Evolutionary conservation across 2,888 invertebrate species (phyloP), one percentile per base, ranked within the genome.

Genomic region (Oscheius sp.): DNA sequence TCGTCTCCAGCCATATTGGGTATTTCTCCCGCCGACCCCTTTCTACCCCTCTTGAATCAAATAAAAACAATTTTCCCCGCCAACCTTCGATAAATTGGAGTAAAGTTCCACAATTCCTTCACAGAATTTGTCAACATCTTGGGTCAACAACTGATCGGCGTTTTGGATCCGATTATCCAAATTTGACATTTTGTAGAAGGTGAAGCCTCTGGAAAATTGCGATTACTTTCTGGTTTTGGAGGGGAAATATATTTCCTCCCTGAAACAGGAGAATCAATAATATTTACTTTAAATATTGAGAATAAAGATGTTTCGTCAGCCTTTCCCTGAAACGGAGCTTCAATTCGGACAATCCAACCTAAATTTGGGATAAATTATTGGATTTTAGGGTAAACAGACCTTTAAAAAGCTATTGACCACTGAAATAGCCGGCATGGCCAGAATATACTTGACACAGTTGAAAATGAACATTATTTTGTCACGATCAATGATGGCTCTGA

Each of bases 51-150:
- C 5, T 49, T 49, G 13, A 13, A 16, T 3, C 49, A n/a, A 5
- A 49, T 5, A 49, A 18, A 18, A 18, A n/a, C 9, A 43, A n/a
- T n/a, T n/a, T n/a, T n/a, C n/a, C 49, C 16, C 5, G 43, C 21
- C 1, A 21, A 91, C 91, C 88, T 99, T 99, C 84, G 95, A 95
- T 29, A 97, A 92, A 89, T 98, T 96, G 76, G 96, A 95, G 90
- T 99, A 99, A 16, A 99, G 91, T 88, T 97, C 96, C 0, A 96
- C 94, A 45, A 96, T 93, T 72, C 95, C 94, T 84, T 95, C 95
- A 89, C 97, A 97, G 91, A 99, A 97, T 90, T 95, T 95, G 89
- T 98, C 98, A 0, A 98, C 94, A 89, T 99, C 98, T 0, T 94
- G 95, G 0, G 98, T 99, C 76, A 99, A 91, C 88, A 95, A 93